These are phyloP conservation scores for Dasypolia templi DNA, from an alignment of 2,888 invertebrate species.

Conservation along the genomic window DNA sequence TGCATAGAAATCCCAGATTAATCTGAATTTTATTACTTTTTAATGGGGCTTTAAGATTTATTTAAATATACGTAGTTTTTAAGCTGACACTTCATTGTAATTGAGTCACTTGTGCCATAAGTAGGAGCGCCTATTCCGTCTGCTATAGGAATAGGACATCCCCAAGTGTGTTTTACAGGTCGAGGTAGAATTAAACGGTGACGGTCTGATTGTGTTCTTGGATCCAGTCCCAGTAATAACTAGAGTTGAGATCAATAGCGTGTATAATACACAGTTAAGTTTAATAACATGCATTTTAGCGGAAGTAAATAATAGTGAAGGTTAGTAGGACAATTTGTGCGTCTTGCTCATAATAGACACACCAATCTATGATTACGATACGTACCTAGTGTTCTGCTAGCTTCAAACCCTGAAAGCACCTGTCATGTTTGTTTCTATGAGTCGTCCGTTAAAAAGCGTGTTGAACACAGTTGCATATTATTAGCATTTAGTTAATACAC, in stretches of 20 bases:
- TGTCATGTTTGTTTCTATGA: slow-evolving; percentile 13
- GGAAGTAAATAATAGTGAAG: slow-evolving; percentile 51
- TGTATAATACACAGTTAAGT: slow-evolving; percentile 30
- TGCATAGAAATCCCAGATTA: slow-evolving; percentile 54
- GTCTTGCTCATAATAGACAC: slow-evolving; percentile 8
- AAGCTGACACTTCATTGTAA: slow-evolving; percentile 14
- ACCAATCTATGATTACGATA: slow-evolving; percentile 11
- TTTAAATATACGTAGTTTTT: slow-evolving; percentile 17
- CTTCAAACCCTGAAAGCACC: slow-evolving; percentile 21
- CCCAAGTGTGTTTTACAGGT: slow-evolving; percentile 25
- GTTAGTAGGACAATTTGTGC: slow-evolving; percentile 55
- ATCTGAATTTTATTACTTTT: slow-evolving; percentile 52
- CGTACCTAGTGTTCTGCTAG: neutral
- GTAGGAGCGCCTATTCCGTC: slow-evolving; percentile 4
- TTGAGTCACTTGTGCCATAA: slow-evolving; percentile 10
- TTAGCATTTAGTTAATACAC: slow-evolving; percentile 51
- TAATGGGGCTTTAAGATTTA: slow-evolving; percentile 48
- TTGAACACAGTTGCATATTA: slow-evolving; percentile 38
- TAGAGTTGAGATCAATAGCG: slow-evolving; percentile 28
- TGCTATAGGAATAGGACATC: slow-evolving; percentile 18
- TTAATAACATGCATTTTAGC: slow-evolving; percentile 44
- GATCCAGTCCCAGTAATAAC: slow-evolving; percentile 26
- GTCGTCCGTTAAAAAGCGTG: slow-evolving; percentile 9
- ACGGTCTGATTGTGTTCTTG: slow-evolving; percentile 51
- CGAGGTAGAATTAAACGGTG: slow-evolving; percentile 47